phyloP scores from a whole-genome alignment of 2,797 vertebrate species.

The Sternarchorhynchus goeldii region DNA sequence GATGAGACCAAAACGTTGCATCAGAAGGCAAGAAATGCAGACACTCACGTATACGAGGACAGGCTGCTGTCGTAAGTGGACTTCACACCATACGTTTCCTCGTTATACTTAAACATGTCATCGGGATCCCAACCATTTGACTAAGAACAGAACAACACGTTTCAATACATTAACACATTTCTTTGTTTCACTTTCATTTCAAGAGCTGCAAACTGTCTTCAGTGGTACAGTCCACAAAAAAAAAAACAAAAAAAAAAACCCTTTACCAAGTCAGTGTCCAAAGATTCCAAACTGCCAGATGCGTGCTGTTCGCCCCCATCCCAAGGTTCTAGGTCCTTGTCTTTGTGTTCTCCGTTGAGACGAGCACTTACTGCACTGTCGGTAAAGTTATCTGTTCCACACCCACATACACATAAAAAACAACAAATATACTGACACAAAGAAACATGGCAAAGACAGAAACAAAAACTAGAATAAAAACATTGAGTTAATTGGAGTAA shows the following conservation, averaged over 20 bases:
- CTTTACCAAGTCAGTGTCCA: conserved; percentile 97
- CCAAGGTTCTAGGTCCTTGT: conserved; percentile 97
- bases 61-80: conserved; percentile 99
- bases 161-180: not conserved
- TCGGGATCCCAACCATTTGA: conserved; percentile 99
- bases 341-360: conserved; percentile 97
- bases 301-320: conserved; percentile 89
- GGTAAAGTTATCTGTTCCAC: conserved; percentile 89
- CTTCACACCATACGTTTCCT: conserved; percentile 96
- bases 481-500: not conserved
- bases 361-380: conserved; percentile 88
- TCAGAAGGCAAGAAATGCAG: not conserved
- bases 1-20: not conserved
- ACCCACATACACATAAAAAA: conserved; percentile 42
- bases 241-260: not conserved
- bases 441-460: not conserved
- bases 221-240: not conserved
- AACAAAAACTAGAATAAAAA: not conserved
- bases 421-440: conserved; percentile 40
- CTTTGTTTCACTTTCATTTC: not conserved
- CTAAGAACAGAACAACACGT: conserved; percentile 65
- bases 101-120: conserved; percentile 99
- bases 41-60: conserved; percentile 95
- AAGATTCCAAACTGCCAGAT: conserved; percentile 89
- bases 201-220: no score